phyloP scores from a whole-genome alignment of 2,888 invertebrate species.

The Rhagophthalmus giganteus region DNA sequence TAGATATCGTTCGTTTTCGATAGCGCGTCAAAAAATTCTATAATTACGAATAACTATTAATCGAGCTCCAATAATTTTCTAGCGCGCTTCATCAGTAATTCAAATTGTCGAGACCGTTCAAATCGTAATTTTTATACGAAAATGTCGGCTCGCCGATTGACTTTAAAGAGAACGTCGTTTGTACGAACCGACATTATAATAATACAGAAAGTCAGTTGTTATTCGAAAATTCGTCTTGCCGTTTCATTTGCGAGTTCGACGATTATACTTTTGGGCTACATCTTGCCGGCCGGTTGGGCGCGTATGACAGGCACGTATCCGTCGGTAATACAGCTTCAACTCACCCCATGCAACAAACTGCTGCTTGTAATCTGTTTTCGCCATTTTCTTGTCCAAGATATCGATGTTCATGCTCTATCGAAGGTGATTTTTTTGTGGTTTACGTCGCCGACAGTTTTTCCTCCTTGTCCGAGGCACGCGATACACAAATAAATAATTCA shows the following conservation, averaged over 20 bases:
- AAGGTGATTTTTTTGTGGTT: constrained; percentile 17
- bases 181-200: constrained; percentile 37
- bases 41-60: too few relatives aligned
- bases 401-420: constrained; percentile 21
- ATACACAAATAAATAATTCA: constrained; percentile 18
- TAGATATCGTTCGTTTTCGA: too few relatives aligned
- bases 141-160: constrained; percentile 38
- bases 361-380: constrained; percentile 32
- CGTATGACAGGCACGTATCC: constrained; percentile 39
- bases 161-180: constrained; percentile 36
- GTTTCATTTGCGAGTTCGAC: constrained; percentile 8
- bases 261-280: constrained; percentile 24
- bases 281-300: constrained; percentile 29
- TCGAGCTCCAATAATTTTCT: constrained; percentile 20
- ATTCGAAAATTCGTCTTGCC: neutral
- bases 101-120: constrained; percentile 18
- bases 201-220: constrained; percentile 30
- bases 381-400: constrained; percentile 28
- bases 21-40: too few relatives aligned
- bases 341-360: constrained; percentile 36
- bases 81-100: too few relatives aligned
- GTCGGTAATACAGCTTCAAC: constrained; percentile 32
- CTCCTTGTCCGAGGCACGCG: constrained; percentile 2
- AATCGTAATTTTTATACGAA: constrained; percentile 40
- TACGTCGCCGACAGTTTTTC: constrained; percentile 14